Evolutionary conservation across 2,113 vertebrate species (phyloP), one percentile per base, ranked within the genome.

Genomic region (Delphinus delphis): DNA sequence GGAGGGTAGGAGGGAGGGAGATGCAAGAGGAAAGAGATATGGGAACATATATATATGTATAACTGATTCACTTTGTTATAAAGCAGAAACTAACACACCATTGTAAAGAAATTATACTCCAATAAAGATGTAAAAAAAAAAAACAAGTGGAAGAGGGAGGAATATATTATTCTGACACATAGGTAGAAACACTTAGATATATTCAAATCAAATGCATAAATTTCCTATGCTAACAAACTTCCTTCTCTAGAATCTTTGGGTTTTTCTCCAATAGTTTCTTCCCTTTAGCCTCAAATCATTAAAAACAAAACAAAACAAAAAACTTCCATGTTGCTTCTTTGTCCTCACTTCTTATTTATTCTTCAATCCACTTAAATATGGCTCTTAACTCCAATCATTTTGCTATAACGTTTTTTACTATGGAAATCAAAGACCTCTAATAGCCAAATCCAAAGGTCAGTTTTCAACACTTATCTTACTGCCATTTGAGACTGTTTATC

Each of bases 401-500:
- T 70, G 18, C 55, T 60, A 11, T 71, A 60, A 71, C 1, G 0
- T 21, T 71, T 85, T 95, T 76, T 74, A 84, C 15, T 86, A 25
- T 58, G 31, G 9, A 92, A 90, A 92, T 41, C 12, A 95, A 92
- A 8, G 17, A 26, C 26, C 50, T 74, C 80, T 71, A 88, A 65
- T 0, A 50, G 88, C 26, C 36, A 53, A 53, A 95, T 31, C 38
- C 71, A 95, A 97, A 93, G 33, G 41, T 68, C 38, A 44, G 60
- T 81, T 95, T 80, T 85, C 33, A 44, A 25, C 38, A 4, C 10
- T 88, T 58, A 20, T n/a, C 33, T 55, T 84, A 50, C 6, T 86
- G 65, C 11, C 55, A 79, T 68, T 70, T 91, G 81, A 85, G 96
- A 93, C 41, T 81, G 53, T 84, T 93, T 70, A 91, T 68, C 71